Evolutionary conservation across 2,888 invertebrate species (phyloP), one percentile per base, ranked within the genome.

Genomic region (Synanthedon myopaeformis): DNA sequence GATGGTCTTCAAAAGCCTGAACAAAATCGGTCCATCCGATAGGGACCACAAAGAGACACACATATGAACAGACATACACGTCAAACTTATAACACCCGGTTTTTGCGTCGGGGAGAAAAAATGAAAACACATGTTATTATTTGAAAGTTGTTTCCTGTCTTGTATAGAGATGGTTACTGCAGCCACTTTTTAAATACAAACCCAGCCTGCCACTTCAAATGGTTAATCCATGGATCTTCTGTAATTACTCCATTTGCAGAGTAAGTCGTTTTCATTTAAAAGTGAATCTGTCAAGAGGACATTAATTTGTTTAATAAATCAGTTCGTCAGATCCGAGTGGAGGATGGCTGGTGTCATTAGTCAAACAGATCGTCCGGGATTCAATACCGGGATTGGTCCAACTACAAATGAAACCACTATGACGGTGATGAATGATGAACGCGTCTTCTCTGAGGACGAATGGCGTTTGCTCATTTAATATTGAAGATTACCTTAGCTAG

Each of bases 271-370:
- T 70, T 66, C 71, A 66, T 74, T 71, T 69, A 70, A 71, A 74
- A 63, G 67, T 35, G 76, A 76, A 76, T 81, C 79, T 76, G 74
- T 82, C 77, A 78, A 61, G 61, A 55, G 60, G 67, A 74, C 70
- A 73, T 73, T 78, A 80, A 82, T 83, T 82, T 80, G 81, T 83
- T 83, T 76, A 82, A 84, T 84, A 83, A 84, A 82, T 82, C 82
- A 74, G 76, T 70, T 74, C 63, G 71, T 69, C 69, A 65, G 51
- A 35, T 35, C 35, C 35, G 35, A 35, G 35, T 35, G 35, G 35
- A 35, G 35, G 35, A 51, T 51, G 51, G 13, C 51, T 69, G 67
- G 66, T 59, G 69, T 75, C 76, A 84, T 84, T 82, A 82, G 71
- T 82, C 80, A 79, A 74, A 72, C 65, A 49, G 49, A 49, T 5